Percentiles rank a stretch among this genome's conserved stretches.
Evolutionary conservation across 2,113 vertebrate genomes (phyloP).

Genomic region (Chaetodon trifascialis): DNA sequence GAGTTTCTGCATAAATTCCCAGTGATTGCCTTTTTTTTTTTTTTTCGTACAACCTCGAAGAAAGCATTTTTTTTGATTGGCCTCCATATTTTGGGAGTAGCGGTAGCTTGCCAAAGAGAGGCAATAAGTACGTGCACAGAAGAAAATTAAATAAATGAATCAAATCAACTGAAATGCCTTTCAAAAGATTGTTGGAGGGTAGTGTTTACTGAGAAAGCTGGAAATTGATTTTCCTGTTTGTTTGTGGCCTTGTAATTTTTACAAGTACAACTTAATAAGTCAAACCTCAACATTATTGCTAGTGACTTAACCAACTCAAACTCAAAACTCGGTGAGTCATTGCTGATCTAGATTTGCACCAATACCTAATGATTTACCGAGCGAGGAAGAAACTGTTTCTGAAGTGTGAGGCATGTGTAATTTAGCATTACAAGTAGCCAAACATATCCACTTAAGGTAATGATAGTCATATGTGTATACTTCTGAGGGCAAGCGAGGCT

Average conservation of each 20-base stretch:
- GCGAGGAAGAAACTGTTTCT: slow-evolving; percentile 21
- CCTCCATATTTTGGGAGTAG: slow-evolving; percentile 21
- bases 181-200: slow-evolving; percentile 10
- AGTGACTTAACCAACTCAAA: slow-evolving; percentile 27
- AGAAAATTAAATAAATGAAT: slow-evolving; percentile 58
- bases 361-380: slow-evolving; percentile 54
- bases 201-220: slow-evolving; percentile 35
- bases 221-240: slow-evolving; percentile 49
- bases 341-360: slow-evolving; percentile 26
- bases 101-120: slow-evolving; percentile 30
- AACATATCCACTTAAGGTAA: slow-evolving; percentile 76
- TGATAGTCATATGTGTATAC: slow-evolving; percentile 75
- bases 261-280: slow-evolving; percentile 2
- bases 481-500: slow-evolving; percentile 35
- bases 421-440: slow-evolving; percentile 73
- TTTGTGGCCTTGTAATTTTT: slow-evolving; percentile 35
- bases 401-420: slow-evolving; percentile 62
- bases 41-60: slow-evolving; percentile 25
- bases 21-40: slow-evolving; percentile 37
- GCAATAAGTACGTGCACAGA: slow-evolving; percentile 40
- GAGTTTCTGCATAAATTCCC: slow-evolving; percentile 18
- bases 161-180: slow-evolving; percentile 54
- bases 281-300: slow-evolving; percentile 16
- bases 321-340: slow-evolving; percentile 6
- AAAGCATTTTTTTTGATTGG: slow-evolving; percentile 31